A percentile compares a stretch with the other conserved stretches of the same genome.
Conservation (phyloP, 1,140 invertebrate species). For the Trichonephila inaurata region DNA sequence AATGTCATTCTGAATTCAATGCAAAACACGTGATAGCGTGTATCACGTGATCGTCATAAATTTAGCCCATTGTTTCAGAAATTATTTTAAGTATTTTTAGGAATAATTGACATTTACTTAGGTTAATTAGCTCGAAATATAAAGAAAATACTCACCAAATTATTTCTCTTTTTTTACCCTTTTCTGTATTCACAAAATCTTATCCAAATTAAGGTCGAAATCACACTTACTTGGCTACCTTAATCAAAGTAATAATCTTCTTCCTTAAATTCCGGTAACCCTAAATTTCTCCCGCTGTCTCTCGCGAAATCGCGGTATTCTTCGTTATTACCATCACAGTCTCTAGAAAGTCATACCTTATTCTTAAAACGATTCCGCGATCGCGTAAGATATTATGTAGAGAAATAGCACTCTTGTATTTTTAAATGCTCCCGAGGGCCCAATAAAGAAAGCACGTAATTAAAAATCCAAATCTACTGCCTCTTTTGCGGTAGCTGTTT, state of each 20-base stretch:
- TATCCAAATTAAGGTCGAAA: neutral
- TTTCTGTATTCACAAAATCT: neutral
- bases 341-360: constrained; percentile 44
- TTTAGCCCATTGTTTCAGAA: too few species aligned
- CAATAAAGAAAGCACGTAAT: constrained; percentile 58
- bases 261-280: neutral
- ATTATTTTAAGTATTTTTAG: too few species aligned
- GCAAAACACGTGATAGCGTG: too few species aligned
- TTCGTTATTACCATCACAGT: constrained; percentile 9
- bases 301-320: neutral
- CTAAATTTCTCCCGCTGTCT: neutral
- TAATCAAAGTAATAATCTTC: constrained; percentile 9
- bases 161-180: neutral
- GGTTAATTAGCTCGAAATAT: too few species aligned
- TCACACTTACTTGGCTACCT: neutral
- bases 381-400: constrained; percentile 18
- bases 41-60: too few species aligned
- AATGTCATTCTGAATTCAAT: too few species aligned
- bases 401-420: constrained; percentile 39
- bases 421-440: constrained; percentile 49
- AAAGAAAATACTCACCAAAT: too few species aligned
- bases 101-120: too few species aligned
- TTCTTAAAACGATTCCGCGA: constrained; percentile 36
- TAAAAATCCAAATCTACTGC: constrained; percentile 49
- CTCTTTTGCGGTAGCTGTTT: neutral